Evolutionary conservation across 2,797 vertebrate species (phyloP).

Genomic region (Hypotaenidia philippensis): DNA sequence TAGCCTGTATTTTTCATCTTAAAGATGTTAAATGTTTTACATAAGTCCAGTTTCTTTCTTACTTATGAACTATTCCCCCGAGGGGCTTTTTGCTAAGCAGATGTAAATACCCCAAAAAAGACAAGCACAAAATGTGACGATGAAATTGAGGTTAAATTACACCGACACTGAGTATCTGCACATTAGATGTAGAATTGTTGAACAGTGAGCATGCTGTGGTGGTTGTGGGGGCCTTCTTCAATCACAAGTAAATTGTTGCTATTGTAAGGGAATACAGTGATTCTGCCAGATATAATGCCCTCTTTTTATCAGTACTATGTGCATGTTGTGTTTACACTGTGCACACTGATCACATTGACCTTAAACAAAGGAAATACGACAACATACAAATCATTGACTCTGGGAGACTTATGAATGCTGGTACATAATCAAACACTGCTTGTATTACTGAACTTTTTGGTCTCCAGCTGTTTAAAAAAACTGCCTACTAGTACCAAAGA

Average conservation of each 20-base stretch:
- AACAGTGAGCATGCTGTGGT: not conserved
- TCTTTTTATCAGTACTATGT: not conserved
- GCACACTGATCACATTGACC: not conserved
- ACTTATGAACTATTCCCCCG: not conserved
- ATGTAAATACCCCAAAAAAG: not conserved
- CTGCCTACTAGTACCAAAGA: not conserved
- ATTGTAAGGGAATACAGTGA: not conserved
- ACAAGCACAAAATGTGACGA: not conserved
- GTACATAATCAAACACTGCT: not conserved
- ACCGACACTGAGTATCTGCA: not conserved
- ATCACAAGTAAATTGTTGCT: not conserved
- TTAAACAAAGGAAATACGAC: not conserved
- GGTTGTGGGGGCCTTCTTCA: not conserved
- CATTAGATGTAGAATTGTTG: not conserved
- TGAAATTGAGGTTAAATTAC: not conserved
- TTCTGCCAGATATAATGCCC: rapidly evolving
- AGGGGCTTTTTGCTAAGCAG: not conserved
- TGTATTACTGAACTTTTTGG: not conserved
- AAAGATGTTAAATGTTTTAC: not conserved
- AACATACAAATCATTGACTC: not conserved
- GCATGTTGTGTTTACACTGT: not conserved
- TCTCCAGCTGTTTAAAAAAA: not conserved
- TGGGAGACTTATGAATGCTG: not conserved
- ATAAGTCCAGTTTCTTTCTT: not conserved
- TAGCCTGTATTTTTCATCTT: not conserved